A percentile compares a stretch with the other conserved stretches of the same genome.
phyloP scores from a whole-genome alignment of 2,113 vertebrate species.

The Tragelaphus scriptus region DNA sequence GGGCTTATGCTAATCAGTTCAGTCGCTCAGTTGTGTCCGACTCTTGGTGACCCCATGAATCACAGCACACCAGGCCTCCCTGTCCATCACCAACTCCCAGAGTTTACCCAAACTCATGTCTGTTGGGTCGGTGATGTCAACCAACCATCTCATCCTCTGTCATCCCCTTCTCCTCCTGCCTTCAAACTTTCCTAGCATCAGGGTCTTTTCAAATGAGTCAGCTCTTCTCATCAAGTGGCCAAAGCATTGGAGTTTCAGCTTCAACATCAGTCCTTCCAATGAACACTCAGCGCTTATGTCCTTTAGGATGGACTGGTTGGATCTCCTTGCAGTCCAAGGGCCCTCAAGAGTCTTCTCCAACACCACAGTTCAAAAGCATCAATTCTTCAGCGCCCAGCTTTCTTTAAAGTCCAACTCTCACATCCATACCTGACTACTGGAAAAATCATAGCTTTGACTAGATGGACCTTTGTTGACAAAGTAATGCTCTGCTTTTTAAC shows the following conservation, averaged over 20 bases:
- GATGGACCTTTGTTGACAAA: too few relatives aligned
- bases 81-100: neutral
- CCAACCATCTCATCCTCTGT: neutral
- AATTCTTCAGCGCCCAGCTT: too few relatives aligned
- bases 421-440: too few relatives aligned
- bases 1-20: neutral
- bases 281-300: neutral
- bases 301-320: too few relatives aligned
- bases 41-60: neutral
- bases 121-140: neutral
- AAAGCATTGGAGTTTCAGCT: neutral
- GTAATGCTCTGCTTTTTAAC: too few relatives aligned
- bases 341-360: too few relatives aligned
- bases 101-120: neutral
- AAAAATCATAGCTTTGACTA: too few relatives aligned
- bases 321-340: too few relatives aligned
- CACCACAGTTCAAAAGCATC: too few relatives aligned
- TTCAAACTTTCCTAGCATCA: neutral
- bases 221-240: neutral
- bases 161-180: neutral
- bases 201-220: neutral
- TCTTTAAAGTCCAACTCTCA: too few relatives aligned
- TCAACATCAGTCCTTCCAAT: neutral
- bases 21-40: fast-evolving
- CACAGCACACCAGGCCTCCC: neutral